phyloP scores from a whole-genome alignment of 2,113 vertebrate genomes.

The Typhlomys cinereus region DNA sequence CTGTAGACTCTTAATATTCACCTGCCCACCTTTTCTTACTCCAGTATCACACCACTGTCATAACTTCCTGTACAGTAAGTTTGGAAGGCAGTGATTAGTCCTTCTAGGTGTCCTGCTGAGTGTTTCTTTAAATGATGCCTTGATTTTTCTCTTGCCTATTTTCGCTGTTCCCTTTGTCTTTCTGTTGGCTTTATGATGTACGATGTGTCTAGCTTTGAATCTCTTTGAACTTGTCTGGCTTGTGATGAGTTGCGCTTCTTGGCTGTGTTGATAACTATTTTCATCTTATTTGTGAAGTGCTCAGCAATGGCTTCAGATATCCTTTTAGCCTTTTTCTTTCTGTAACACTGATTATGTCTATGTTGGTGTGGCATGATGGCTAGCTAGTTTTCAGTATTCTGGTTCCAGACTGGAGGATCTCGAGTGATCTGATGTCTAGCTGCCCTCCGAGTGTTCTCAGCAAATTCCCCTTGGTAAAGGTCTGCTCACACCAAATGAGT shows the following conservation, averaged over 20 bases:
- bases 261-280: neutral
- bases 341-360: too few species aligned
- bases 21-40: neutral
- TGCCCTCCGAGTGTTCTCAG: too few species aligned
- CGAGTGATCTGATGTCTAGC: neutral
- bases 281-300: neutral
- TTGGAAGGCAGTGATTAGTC: neutral
- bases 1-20: neutral
- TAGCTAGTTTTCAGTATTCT: neutral
- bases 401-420: neutral
- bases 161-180: neutral
- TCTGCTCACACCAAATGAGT: neutral
- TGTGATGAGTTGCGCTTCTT: neutral
- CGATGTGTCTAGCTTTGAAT: neutral
- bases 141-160: neutral
- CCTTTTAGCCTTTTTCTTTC: neutral
- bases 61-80: neutral
- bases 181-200: neutral
- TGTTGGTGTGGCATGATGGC: too few species aligned
- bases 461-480: neutral
- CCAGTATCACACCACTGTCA: neutral
- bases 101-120: neutral
- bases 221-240: neutral
- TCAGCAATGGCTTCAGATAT: neutral
- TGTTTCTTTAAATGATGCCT: too few species aligned